A percentile compares a stretch with the other conserved stretches of the same genome.
phyloP scores from a whole-genome alignment of 2,797 vertebrate species.

The Tangara arthus region DNA sequence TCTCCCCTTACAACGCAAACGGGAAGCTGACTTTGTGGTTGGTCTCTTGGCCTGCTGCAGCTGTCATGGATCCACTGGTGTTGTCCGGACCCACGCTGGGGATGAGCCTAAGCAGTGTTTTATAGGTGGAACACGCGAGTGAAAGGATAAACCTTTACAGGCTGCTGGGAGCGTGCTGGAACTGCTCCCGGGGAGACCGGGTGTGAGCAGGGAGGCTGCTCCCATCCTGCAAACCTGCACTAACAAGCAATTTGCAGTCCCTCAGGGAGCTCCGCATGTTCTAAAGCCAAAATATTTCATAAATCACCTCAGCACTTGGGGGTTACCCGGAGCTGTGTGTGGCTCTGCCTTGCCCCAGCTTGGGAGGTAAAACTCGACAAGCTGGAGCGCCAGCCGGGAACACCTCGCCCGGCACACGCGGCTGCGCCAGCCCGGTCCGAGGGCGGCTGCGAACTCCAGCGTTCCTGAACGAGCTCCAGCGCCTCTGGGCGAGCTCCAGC shows the following conservation, averaged over 20 bases:
- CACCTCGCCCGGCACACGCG: fast-evolving
- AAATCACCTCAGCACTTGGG: not conserved
- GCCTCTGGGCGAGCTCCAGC: fast-evolving
- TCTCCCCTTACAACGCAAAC: not conserved
- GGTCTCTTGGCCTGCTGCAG: not conserved
- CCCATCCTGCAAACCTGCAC: not conserved
- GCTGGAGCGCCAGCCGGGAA: not conserved
- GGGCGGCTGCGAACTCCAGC: fast-evolving
- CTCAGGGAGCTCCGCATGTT: fast-evolving
- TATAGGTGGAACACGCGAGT: not conserved
- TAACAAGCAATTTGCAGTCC: not conserved
- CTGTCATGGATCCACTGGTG: not conserved
- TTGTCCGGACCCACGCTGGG: fast-evolving
- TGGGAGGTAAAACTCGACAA: not conserved
- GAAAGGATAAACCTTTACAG: not conserved
- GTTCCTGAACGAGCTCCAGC: no score
- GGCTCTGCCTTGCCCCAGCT: not conserved
- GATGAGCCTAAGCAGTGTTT: not conserved
- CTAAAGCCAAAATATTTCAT: not conserved
- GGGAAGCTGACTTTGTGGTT: not conserved
- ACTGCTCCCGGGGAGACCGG: not conserved
- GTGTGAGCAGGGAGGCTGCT: not conserved
- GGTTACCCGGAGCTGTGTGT: not conserved
- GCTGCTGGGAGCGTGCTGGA: fast-evolving
- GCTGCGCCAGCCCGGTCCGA: fast-evolving